Base-by-base conservation (phyloP, 2,888 invertebrate genomes). In the Leucophenga montana region DNA sequence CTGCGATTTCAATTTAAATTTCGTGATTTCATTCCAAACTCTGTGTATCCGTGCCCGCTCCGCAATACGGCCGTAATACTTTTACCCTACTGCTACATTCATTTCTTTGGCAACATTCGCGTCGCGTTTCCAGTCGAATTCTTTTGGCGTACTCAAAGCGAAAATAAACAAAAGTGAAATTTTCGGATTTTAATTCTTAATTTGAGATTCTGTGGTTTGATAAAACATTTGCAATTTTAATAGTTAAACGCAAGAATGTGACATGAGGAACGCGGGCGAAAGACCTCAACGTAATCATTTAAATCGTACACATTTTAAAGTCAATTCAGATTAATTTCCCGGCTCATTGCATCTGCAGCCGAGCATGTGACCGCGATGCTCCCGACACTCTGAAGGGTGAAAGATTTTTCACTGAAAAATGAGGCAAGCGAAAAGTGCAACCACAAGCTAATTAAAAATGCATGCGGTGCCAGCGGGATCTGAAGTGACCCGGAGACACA, bases 1-100 rank as follows among this genome's bases (percentile, higher is more conserved):
- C 82, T 82, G 79, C 78, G 84, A 84, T 84, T 82, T 82, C 84
- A 84, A 82, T 84, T 82, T 82, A 78, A 81, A 81, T 84, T 82
- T 75, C 78, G 73, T 73, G 82, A 46, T 33, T 48, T 33, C n/a
- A 3, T 64, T 62, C 62, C 31, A 3, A 13, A 18, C 20, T 53
- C 50, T 1, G 50, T 39, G 48, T 54, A 48, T 46, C 48, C 46
- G n/a, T n/a, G n/a, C n/a, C n/a, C n/a, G n/a, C n/a, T n/a, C 70
- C 72, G 73, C 64, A 73, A 54, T n/a, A 14, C 14, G 56, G 11
- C 13, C 18, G 56, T 16, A 18, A 16, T 65, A 68, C 71, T 75
- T 73, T 65, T 66, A 59, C 46, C 18, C 54, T 50, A 39, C 6
- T 16, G 18, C 6, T 46, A 4, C 46, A n/a, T 46, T 46, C 27